A percentile compares a stretch with the other conserved stretches of the same genome.
Conservation (phyloP, 2,797 vertebrate genomes). For the Brachyalestes nurse region DNA sequence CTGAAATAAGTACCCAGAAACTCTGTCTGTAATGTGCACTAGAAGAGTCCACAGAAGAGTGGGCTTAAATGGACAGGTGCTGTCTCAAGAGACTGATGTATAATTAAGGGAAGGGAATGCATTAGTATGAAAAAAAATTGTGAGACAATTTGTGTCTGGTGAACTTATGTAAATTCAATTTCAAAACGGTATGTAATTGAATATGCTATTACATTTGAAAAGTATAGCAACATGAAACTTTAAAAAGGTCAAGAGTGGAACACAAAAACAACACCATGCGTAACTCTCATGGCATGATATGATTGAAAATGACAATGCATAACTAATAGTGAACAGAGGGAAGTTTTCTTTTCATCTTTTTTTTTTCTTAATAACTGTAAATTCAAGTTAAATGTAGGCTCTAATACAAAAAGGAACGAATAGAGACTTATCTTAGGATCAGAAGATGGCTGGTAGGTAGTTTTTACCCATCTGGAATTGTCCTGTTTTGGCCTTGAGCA, state of each 20-base stretch:
- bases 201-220: background rate
- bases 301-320: background rate
- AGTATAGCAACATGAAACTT: background rate
- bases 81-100: no score
- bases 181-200: background rate
- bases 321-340: background rate
- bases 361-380: background rate
- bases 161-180: no score
- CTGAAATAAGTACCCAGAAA: no score
- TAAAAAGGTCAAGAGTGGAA: background rate
- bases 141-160: no score
- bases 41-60: no score
- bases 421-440: background rate
- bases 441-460: background rate
- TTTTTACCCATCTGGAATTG: background rate
- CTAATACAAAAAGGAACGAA: background rate
- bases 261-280: background rate
- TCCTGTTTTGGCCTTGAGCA: slow-evolving; percentile 19
- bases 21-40: no score
- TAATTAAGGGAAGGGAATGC: no score
- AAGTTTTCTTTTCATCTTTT: background rate
- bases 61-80: no score
- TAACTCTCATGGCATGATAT: background rate
- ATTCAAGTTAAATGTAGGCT: background rate
- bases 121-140: no score